Conservation (phyloP, 2,888 invertebrate genomes). For the Serripes groenlandicus region DNA sequence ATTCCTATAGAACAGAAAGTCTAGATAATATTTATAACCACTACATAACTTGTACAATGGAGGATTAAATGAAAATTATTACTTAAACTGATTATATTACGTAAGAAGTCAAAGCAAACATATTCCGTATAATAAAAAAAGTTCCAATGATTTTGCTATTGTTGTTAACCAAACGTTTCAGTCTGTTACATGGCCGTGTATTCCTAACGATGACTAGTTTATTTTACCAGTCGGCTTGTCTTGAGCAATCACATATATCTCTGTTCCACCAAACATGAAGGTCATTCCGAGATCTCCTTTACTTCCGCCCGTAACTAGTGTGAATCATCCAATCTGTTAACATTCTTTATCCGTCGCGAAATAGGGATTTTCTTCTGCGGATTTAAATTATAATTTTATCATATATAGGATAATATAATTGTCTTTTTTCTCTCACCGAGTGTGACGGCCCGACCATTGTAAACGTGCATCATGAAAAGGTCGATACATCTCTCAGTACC, state of each 20-base stretch:
- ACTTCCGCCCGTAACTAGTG: constrained; percentile 53
- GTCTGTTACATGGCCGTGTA: too few relatives aligned
- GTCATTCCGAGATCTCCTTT: constrained; percentile 60
- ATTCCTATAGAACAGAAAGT: too few relatives aligned
- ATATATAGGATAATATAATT: too few relatives aligned
- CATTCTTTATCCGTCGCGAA: constrained; percentile 65
- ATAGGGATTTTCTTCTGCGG: constrained; percentile 54
- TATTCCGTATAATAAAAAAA: too few relatives aligned
- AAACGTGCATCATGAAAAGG: constrained; percentile 66
- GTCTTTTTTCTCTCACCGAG: constrained; percentile 56
- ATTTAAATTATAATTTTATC: constrained; percentile 64
- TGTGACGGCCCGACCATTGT: constrained; percentile 54
- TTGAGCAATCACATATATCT: constrained; percentile 67
- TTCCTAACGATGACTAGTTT: constrained; percentile 64
- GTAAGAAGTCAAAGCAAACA: too few relatives aligned
- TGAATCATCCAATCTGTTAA: constrained; percentile 62
- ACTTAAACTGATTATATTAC: too few relatives aligned
- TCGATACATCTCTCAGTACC: background rate
- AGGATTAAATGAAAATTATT: too few relatives aligned
- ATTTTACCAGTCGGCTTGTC: constrained; percentile 52
- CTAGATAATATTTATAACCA: too few relatives aligned
- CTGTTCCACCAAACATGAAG: constrained; percentile 73
- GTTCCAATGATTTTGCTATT: too few relatives aligned
- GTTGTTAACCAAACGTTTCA: too few relatives aligned
- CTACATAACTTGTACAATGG: too few relatives aligned